Base-by-base conservation (phyloP, 2,888 invertebrate species). In the Strigamia transsilvanica region DNA sequence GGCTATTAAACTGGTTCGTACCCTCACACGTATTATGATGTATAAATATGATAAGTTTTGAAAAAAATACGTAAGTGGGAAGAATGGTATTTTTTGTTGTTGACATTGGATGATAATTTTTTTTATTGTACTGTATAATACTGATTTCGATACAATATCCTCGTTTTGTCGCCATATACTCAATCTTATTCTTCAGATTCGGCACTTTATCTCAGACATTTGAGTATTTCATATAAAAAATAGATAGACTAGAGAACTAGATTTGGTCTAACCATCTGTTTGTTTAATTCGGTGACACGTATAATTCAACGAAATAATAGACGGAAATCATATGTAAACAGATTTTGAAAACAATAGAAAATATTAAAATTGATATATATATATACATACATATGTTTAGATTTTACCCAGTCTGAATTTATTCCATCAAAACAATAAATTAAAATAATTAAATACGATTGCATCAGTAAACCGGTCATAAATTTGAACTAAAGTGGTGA, bases 101-200 rank as follows among this genome's bases (percentile, higher is more conserved):
- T 61, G 61, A 61, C 61, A 23, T 61, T 18, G n/a, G 46, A 46
- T 46, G 46, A 46, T 46, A 46, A 46, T 46, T 13, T n/a, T 46
- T n/a, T 46, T 12, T 2, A 46, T 46, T 46, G 12, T 38, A 27
- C 38, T 38, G 10, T 9, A 38, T 38, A 38, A 38, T 38, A 38
- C 2, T 38, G 38, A 27, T 27, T 27, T 27, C 38, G 6, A 38
- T 38, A 38, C 38, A 13, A 12, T 46, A 1, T 46, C 4, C 6
- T 5, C n/a, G 2, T 46, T 4, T 46, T 2, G 5, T 46, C 13
- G 9, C 15, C 46, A 4, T 46, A 46, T 15, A 13, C 46, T 46
- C 46, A 12, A 42, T 15, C 15, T 46, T 46, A 9, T n/a, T 13
- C 46, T 46, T 15, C 46, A 38, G 38, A 10, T 38, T 9, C 38